Evolutionary conservation across 2,797 vertebrate species (phyloP).

Genomic region (Tokudaia muenninki): DNA sequence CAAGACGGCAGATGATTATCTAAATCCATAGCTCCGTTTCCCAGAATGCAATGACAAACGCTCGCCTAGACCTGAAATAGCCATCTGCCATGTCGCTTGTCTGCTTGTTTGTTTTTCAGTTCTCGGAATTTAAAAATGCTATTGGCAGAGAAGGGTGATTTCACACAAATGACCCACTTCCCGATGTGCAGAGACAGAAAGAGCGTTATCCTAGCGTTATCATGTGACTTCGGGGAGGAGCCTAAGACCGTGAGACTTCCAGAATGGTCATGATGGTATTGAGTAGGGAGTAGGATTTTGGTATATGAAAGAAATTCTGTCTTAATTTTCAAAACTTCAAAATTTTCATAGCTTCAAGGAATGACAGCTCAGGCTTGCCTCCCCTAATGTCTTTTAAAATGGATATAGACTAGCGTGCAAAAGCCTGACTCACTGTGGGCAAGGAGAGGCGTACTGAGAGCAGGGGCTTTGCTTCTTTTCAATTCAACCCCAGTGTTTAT

Average conservation of each 20-base stretch:
- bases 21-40: constrained; percentile 50
- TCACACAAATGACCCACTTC: constrained; percentile 73
- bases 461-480: background rate
- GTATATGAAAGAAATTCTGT: background rate
- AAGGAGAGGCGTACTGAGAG: background rate
- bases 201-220: background rate
- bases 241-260: background rate
- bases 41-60: constrained; percentile 57
- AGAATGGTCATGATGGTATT: background rate
- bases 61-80: constrained; percentile 73
- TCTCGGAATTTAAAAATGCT: constrained; percentile 65
- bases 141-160: constrained; percentile 67
- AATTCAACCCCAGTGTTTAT: background rate
- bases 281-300: background rate
- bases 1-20: constrained; percentile 67
- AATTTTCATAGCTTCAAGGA: background rate
- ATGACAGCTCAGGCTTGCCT: background rate
- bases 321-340: background rate
- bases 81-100: constrained; percentile 71
- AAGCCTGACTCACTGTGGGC: background rate
- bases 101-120: constrained; percentile 72
- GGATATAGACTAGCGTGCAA: background rate
- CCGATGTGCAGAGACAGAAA: background rate
- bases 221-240: background rate
- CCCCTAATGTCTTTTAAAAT: background rate